phyloP scores from a whole-genome alignment of 2,113 vertebrate species.

The Dicaeum eximium region DNA sequence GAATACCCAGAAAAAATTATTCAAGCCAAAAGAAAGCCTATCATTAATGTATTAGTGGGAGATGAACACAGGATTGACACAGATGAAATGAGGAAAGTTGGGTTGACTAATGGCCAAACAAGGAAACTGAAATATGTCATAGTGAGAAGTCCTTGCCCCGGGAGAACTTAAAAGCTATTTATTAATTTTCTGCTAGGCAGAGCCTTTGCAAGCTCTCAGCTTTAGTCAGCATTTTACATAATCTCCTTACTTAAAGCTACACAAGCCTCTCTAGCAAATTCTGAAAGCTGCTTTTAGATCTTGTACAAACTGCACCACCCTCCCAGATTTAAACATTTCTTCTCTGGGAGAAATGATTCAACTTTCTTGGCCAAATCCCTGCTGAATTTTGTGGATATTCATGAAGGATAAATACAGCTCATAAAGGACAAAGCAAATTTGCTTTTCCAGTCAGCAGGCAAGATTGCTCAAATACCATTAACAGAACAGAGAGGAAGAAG shows the following conservation, averaged over 20 bases:
- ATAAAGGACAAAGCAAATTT: constrained; percentile 71
- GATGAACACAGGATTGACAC: neutral
- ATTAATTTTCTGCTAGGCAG: constrained; percentile 32
- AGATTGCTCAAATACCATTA: constrained; percentile 55
- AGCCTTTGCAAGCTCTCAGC: neutral
- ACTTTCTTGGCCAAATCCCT: constrained; percentile 67
- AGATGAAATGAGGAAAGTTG: neutral
- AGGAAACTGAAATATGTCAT: neutral
- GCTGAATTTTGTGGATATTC: constrained; percentile 67
- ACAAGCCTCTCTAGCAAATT: constrained; percentile 65
- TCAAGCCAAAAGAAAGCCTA: neutral
- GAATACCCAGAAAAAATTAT: neutral
- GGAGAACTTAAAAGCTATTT: neutral
- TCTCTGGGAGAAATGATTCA: constrained; percentile 51
- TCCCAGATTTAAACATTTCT: constrained; percentile 59
- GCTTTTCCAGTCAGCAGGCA: constrained; percentile 50
- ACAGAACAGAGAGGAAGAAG: neutral
- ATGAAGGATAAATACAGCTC: constrained; percentile 66
- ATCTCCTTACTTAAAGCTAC: constrained; percentile 71
- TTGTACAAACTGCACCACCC: constrained; percentile 57
- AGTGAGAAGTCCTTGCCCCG: neutral
- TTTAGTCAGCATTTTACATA: constrained; percentile 62
- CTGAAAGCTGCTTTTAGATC: constrained; percentile 70
- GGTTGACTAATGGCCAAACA: neutral
- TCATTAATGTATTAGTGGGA: neutral